Conservation (phyloP, 2,888 invertebrate species). For the Aspidapion aeneum region DNA sequence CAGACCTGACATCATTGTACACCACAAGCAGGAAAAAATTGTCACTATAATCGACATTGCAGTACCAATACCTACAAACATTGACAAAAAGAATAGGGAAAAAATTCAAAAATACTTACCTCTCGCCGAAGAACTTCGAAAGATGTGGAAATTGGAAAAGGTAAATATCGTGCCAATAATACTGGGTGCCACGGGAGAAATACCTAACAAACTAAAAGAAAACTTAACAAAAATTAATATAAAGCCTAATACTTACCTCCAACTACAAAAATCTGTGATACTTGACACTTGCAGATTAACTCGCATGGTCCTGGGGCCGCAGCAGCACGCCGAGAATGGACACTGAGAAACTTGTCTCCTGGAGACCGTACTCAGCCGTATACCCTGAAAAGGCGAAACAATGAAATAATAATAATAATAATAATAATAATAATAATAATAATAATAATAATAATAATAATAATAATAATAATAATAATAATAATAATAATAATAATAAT, state of each 20-base stretch:
- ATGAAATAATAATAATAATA: background rate
- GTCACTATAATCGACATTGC: background rate
- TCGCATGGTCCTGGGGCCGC: background rate
- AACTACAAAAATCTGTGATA: background rate
- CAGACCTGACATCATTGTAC: background rate
- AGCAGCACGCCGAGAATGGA: background rate
- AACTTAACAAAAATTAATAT: background rate
- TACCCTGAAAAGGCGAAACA: background rate
- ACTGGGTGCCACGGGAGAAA: background rate
- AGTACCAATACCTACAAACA: background rate
- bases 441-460: slow-evolving; percentile 6
- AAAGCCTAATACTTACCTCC: background rate
- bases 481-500: slow-evolving; percentile 9
- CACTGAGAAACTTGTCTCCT: background rate
- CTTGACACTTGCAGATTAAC: background rate
- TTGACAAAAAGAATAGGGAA: background rate
- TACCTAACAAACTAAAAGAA: background rate
- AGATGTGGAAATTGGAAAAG: background rate
- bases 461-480: slow-evolving; percentile 9
- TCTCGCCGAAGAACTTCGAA: background rate
- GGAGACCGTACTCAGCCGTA: background rate
- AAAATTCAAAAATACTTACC: background rate
- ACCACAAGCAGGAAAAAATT: background rate
- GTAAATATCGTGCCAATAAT: background rate
- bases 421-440: background rate